Percentiles rank a stretch among this genome's conserved stretches.
Conservation (phyloP, 1,140 invertebrate genomes). For the Polyergus mexicanus region DNA sequence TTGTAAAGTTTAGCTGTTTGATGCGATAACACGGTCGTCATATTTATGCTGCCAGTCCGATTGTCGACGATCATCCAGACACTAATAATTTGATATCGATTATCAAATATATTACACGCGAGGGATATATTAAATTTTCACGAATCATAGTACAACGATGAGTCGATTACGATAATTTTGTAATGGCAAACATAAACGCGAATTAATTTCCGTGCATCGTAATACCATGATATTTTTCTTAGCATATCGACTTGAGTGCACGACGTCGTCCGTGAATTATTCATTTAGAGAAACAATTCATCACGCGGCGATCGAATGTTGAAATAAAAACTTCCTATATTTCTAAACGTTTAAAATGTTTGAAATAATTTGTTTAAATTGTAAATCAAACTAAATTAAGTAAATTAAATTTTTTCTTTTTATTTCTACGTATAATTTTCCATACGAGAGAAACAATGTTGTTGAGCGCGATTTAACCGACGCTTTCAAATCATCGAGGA, state of each 20-base stretch:
- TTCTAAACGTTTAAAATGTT: neutral
- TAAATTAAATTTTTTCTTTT: neutral
- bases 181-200: neutral
- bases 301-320: neutral
- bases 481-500: slow-evolving; percentile 55
- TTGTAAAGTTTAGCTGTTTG: slow-evolving; percentile 8
- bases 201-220: neutral
- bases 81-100: slow-evolving; percentile 29
- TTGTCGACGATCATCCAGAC: slow-evolving; percentile 30
- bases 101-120: slow-evolving; percentile 57
- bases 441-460: neutral
- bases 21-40: slow-evolving; percentile 33
- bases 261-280: neutral
- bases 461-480: slow-evolving; percentile 15
- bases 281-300: neutral
- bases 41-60: slow-evolving; percentile 39
- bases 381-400: too few species aligned
- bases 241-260: neutral
- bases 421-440: neutral
- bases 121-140: slow-evolving; percentile 59
- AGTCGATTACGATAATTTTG: slow-evolving; percentile 3
- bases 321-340: neutral
- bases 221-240: neutral
- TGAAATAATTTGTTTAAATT: too few species aligned
- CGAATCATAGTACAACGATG: slow-evolving; percentile 3